These are phyloP conservation scores for Leguminivora glycinivorella DNA, from an alignment of 1,140 invertebrate species.

Conservation along the genomic window DNA sequence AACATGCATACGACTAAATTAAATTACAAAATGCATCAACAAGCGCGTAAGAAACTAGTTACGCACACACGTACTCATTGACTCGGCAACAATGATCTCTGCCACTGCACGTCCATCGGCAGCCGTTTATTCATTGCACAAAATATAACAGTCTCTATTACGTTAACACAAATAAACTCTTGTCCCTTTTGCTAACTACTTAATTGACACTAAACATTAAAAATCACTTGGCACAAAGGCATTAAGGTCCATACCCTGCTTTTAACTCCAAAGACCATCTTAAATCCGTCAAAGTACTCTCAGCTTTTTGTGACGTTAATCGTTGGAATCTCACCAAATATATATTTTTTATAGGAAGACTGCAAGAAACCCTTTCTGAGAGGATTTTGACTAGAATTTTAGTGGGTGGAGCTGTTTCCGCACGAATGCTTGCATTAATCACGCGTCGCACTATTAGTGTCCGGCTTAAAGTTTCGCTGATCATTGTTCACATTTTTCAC, in stretches of 20 bases:
- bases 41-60: conserved; percentile 42
- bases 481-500: conserved; percentile 79
- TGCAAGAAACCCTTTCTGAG: conserved; percentile 56
- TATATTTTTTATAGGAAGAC: conserved; percentile 60
- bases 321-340: conserved; percentile 38
- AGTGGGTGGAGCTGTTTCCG: conserved; percentile 60
- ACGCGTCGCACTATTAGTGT: conserved; percentile 54
- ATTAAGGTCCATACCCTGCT: conserved; percentile 76
- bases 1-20: conserved; percentile 59
- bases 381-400: conserved; percentile 69
- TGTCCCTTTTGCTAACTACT: conserved; percentile 70
- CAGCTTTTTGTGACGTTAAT: conserved; percentile 45
- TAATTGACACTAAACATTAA: conserved; percentile 76
- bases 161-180: conserved; percentile 73
- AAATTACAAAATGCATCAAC: conserved; percentile 73
- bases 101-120: conserved; percentile 47
- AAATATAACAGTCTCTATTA: conserved; percentile 68
- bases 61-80: conserved; percentile 40
- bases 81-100: conserved; percentile 58
- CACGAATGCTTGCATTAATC: conserved; percentile 42
- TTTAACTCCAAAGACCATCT: conserved; percentile 59
- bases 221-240: conserved; percentile 79
- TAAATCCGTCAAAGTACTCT: conserved; percentile 71
- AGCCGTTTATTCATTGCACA: conserved; percentile 69
- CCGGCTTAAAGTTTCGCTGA: conserved; percentile 43